Conservation (phyloP, 2,888 invertebrate species). For the Philereme vetulata region DNA sequence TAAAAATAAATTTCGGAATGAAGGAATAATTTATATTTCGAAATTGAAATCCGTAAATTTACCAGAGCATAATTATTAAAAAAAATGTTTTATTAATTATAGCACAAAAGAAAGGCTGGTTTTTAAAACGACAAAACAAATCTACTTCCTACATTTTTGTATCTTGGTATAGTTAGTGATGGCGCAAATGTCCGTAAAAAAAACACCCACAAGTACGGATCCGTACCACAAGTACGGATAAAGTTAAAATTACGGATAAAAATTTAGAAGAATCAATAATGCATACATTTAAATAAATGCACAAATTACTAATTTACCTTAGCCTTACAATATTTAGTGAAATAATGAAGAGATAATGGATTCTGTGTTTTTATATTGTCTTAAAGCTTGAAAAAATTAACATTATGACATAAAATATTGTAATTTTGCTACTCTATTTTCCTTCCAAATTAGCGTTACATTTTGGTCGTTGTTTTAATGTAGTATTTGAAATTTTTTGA, state of each 20-base stretch:
- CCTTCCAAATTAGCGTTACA: too few species aligned
- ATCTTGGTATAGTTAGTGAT: constrained; percentile 5
- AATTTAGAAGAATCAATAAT: constrained; percentile 10
- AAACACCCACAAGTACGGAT: neutral
- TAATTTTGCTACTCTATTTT: too few species aligned
- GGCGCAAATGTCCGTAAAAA: constrained; percentile 16
- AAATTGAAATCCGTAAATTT: too few species aligned
- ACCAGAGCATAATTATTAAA: too few species aligned
- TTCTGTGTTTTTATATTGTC: neutral
- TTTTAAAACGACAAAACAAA: too few species aligned
- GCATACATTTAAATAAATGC: constrained; percentile 33
- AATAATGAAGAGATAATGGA: constrained; percentile 17
- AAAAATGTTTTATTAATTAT: too few species aligned
- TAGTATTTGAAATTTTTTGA: too few species aligned
- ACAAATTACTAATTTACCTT: constrained; percentile 26
- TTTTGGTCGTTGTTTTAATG: too few species aligned
- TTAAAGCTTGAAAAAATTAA: neutral
- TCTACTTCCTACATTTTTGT: too few species aligned
- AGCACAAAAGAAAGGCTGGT: too few species aligned
- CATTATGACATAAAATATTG: too few species aligned
- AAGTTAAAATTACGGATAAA: constrained; percentile 13
- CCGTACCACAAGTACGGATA: constrained; percentile 7
- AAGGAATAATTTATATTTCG: constrained; percentile 18
- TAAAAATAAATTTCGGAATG: constrained; percentile 29
- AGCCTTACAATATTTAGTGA: constrained; percentile 27